Percentiles rank a stretch among this genome's conserved stretches.
phyloP scores from a whole-genome alignment of 2,888 invertebrate genomes.

The Timema cristinae region DNA sequence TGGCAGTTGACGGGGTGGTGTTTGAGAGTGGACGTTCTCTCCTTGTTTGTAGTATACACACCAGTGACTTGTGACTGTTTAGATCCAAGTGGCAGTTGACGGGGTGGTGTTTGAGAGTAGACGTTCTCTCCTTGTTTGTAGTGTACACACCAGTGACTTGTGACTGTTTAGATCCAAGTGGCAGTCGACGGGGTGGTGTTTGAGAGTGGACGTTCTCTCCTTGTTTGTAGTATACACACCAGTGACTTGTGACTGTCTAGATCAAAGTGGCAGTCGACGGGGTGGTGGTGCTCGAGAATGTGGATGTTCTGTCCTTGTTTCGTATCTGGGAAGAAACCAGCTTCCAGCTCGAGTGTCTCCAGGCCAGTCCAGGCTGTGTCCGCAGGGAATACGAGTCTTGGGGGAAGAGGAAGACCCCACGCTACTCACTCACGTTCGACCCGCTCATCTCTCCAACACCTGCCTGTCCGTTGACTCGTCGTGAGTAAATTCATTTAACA shows the following conservation, averaged over 20 bases:
- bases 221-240: conserved; percentile 49
- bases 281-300: conserved; percentile 53
- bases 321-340: conserved; percentile 95
- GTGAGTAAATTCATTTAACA: no score
- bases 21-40: conserved; percentile 17
- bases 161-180: no score
- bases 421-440: conserved; percentile 68
- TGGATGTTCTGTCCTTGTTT: conserved; percentile 63
- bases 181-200: no score
- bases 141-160: no score
- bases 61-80: no score
- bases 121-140: no score
- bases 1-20: no score
- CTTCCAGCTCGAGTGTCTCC: conserved; percentile 79
- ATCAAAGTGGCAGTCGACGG: conserved; percentile 55
- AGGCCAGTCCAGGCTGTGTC: conserved; percentile 76
- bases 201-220: conserved; percentile 56
- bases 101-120: no score
- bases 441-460: conserved; percentile 52
- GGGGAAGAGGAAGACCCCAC: conserved; percentile 62
- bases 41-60: no score
- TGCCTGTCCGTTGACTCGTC: conserved; percentile 30
- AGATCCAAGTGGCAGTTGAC: no score
- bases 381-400: conserved; percentile 72
- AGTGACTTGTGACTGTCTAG: conserved; percentile 41